Percentiles rank a stretch among this genome's conserved stretches.
Evolutionary conservation across 2,888 invertebrate genomes (phyloP).

Genomic region (Andricus quercusramuli): DNA sequence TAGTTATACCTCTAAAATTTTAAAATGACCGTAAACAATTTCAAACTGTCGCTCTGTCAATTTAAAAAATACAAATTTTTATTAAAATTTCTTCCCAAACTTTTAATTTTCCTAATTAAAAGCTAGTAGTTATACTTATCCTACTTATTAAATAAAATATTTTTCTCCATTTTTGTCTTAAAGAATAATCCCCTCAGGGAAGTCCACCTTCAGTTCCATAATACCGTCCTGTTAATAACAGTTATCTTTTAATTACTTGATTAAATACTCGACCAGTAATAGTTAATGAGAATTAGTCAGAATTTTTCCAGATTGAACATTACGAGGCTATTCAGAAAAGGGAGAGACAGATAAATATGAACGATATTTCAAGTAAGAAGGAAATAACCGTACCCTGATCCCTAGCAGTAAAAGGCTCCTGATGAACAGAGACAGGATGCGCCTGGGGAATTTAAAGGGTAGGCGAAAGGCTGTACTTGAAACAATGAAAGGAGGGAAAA

Average conservation of each 20-base stretch:
- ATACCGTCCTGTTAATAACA: not conserved
- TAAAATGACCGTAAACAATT: too few relatives aligned
- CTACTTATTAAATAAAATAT: not conserved
- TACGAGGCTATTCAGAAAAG: not conserved
- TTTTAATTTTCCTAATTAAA: too few relatives aligned
- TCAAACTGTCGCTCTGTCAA: too few relatives aligned
- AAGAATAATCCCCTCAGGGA: not conserved
- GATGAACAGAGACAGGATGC: not conserved
- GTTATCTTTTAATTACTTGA: constrained; percentile 15
- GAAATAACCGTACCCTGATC: not conserved
- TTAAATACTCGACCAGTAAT: constrained; percentile 6
- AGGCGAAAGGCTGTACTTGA: constrained; percentile 1
- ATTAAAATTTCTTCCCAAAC: too few relatives aligned
- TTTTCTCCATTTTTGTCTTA: not conserved
- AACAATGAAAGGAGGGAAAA: constrained; percentile 46
- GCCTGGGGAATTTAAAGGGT: not conserved
- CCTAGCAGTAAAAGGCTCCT: constrained; percentile 14
- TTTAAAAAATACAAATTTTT: too few relatives aligned
- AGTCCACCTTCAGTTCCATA: not conserved
- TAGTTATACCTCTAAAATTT: too few relatives aligned
- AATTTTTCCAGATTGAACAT: constrained; percentile 6
- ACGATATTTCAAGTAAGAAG: constrained; percentile 1
- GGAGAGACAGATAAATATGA: not conserved
- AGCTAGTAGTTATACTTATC: too few relatives aligned
- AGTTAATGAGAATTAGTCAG: constrained; percentile 14